A percentile compares a stretch with the other conserved stretches of the same genome.
phyloP scores from a whole-genome alignment of 2,797 vertebrate species.

The Hozukius guyotensis region DNA sequence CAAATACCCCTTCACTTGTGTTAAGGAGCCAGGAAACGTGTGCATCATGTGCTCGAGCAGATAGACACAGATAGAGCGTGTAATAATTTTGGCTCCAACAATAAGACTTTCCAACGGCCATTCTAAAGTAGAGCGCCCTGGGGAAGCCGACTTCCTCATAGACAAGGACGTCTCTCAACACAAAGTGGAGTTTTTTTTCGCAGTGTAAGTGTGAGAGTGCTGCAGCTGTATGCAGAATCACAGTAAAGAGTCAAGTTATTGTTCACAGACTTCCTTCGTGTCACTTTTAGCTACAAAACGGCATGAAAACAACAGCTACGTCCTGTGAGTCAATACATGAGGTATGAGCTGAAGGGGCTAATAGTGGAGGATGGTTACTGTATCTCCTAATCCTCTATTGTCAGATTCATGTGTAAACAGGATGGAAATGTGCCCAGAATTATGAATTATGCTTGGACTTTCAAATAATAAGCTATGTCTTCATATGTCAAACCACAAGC shows the following conservation, averaged over 20 bases:
- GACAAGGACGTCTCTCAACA: slow-evolving; percentile 55
- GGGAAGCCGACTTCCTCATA: slow-evolving; percentile 69
- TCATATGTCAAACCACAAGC: neutral
- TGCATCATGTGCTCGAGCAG: slow-evolving; percentile 20
- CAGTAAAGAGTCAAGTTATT: slow-evolving; percentile 33
- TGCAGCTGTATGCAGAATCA: slow-evolving; percentile 51
- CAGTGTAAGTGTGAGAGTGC: neutral
- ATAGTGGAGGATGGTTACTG: neutral
- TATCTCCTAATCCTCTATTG: neutral
- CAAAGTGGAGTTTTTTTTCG: slow-evolving; percentile 1
- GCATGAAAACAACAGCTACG: neutral
- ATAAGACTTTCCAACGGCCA: slow-evolving; percentile 47
- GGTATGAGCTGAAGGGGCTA: neutral
- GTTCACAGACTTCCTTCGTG: slow-evolving; percentile 57
- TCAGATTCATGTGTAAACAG: neutral
- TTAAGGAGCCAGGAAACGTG: slow-evolving; percentile 56
- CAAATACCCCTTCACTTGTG: neutral
- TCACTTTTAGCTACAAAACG: slow-evolving; percentile 13
- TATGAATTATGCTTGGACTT: too few species aligned
- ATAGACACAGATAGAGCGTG: neutral
- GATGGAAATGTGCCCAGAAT: neutral
- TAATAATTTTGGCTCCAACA: slow-evolving; percentile 32
- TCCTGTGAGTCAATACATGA: slow-evolving; percentile 13
- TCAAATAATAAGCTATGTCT: neutral
- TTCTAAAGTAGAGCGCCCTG: slow-evolving; percentile 19